Base-by-base conservation (phyloP, 2,113 vertebrate species). In the Isurus oxyrinchus region DNA sequence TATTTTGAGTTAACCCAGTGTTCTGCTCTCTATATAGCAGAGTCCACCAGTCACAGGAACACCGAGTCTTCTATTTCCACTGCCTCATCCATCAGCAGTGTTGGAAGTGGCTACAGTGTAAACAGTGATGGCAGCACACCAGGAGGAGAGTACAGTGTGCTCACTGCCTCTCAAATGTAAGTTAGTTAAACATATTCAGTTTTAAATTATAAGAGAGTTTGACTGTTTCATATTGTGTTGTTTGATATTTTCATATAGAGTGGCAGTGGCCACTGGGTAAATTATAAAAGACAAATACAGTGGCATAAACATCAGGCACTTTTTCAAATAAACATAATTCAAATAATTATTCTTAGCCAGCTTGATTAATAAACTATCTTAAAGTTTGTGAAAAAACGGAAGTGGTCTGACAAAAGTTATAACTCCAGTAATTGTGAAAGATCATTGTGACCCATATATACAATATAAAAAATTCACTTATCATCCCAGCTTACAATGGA, bases 131-230 rank as follows among this genome's bases (percentile, higher is more conserved):
- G 99, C 96, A 98, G 98, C 96, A 98, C 98, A 96, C 98, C 98
- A n/a, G 97, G 98, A 27, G 98, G 98, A 96, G 99, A 99, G 96
- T 98, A 98, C 96, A 99, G 98, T 97, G 98, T 99, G 90, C 99
- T 99, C 97, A 98, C 99, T 97, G 98, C 99, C 79, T 99, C 99
- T 96, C 98, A 98, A 97, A 99, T 99, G 99, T 99, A 98, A 98
- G 99, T 97, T 21, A 23, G 19, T 14, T 84, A 44, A 84, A 44
- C n/a, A 76, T 35, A 19, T 40, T 84, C 14, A 84, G n/a, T 84
- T 40, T 84, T 40, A 84, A 84, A 44, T 84, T 44, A 84, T 19
- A 35, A 81, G 40, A 44, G 79, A 84, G n/a, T 44, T 63, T 27
- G 16, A 63, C 35, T 93, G 31, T 63, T 90, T 35, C 53, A 90